Evolutionary conservation across 2,888 invertebrate species (phyloP).

Genomic region (Sialis fuliginosa): DNA sequence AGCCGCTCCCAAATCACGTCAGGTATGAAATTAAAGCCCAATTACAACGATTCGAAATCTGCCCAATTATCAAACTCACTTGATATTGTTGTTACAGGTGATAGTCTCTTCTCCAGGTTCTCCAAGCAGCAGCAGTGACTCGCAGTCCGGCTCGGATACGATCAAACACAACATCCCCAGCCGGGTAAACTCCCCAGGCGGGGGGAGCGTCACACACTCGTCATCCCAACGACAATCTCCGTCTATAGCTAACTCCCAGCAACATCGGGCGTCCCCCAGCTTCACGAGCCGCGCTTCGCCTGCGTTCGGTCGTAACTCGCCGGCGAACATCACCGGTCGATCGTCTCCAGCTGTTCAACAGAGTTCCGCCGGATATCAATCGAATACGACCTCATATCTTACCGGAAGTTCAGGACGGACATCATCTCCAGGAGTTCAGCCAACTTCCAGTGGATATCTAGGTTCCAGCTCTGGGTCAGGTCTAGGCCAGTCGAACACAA

Average conservation of each 20-base stretch:
- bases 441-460: no score
- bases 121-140: conserved; percentile 73
- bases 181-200: conserved; percentile 24
- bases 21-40: conserved; percentile 13
- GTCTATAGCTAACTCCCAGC: conserved; percentile 12
- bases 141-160: conserved; percentile 62
- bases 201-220: conserved; percentile 13
- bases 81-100: conserved; percentile 23
- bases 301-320: conserved; percentile 3
- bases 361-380: conserved; percentile 22
- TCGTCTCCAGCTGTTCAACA: conserved; percentile 14
- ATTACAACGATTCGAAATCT: not conserved
- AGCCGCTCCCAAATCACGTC: conserved; percentile 32
- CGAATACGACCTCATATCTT: conserved; percentile 1
- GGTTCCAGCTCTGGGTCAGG: no score
- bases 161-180: conserved; percentile 40
- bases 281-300: conserved; percentile 12
- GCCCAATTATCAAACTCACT: conserved; percentile 14
- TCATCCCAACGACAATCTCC: conserved; percentile 19
- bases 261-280: conserved; percentile 26
- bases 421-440: conserved; percentile 2
- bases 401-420: conserved; percentile 11
- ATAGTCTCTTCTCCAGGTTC: conserved; percentile 65
- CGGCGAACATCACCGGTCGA: not conserved
- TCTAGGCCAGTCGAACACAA: no score